Evolutionary conservation across 2,888 invertebrate genomes (phyloP).

Genomic region (Gymnosoma rotundatum): DNA sequence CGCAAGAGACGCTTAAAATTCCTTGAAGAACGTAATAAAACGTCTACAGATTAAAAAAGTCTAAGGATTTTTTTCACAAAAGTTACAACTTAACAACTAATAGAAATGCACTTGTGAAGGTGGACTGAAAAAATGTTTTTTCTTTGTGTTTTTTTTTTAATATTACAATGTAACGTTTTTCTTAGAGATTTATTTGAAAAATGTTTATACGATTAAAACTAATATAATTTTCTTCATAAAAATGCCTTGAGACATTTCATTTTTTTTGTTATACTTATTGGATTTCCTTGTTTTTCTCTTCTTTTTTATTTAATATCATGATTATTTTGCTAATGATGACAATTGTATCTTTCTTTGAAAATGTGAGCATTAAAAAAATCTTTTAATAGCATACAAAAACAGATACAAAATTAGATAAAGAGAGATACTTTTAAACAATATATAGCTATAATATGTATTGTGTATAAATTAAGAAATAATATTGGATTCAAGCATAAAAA

Average conservation of each 20-base stretch:
- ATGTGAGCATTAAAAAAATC: slow-evolving; percentile 50
- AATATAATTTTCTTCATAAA: slow-evolving; percentile 48
- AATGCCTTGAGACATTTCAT: background rate
- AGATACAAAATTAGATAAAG: slow-evolving; percentile 13
- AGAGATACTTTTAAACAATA: slow-evolving; percentile 60
- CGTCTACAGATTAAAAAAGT: slow-evolving; percentile 68
- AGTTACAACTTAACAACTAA: slow-evolving; percentile 44
- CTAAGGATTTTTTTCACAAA: slow-evolving; percentile 52
- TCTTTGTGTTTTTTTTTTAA: slow-evolving; percentile 9
- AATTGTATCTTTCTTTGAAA: slow-evolving; percentile 12
- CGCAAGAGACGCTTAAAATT: slow-evolving; percentile 91
- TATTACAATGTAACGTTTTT: slow-evolving; percentile 6
- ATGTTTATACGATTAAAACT: slow-evolving; percentile 25
- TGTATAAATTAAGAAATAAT: slow-evolving; percentile 56
- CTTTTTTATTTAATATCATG: slow-evolving; percentile 35
- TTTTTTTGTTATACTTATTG: too few species aligned
- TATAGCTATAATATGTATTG: slow-evolving; percentile 46
- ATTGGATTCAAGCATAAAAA: slow-evolving; percentile 50
- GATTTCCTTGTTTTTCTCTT: background rate
- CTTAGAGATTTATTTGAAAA: slow-evolving; percentile 17
- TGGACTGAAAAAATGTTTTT: slow-evolving; percentile 62
- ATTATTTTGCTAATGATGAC: slow-evolving; percentile 17
- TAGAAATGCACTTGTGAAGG: slow-evolving; percentile 46
- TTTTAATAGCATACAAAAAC: slow-evolving; percentile 49
- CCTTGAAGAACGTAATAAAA: slow-evolving; percentile 77